Percentiles rank a stretch among this genome's conserved stretches.
phyloP scores from a whole-genome alignment of 2,888 invertebrate genomes.

The Idaea dimidiata region DNA sequence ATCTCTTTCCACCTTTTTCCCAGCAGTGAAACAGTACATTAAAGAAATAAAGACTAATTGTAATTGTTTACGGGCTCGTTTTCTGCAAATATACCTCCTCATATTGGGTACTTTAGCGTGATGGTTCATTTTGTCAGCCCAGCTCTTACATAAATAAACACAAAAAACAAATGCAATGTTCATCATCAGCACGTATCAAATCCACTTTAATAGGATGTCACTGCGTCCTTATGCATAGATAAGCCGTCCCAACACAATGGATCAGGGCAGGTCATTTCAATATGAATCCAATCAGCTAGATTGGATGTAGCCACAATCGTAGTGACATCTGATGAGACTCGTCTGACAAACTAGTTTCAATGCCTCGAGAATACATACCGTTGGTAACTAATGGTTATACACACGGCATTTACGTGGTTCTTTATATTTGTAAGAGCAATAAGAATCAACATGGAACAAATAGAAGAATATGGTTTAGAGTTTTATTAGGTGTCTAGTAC shows the following conservation, averaged over 20 bases:
- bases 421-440: background rate
- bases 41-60: no score
- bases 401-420: constrained; percentile 13
- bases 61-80: no score
- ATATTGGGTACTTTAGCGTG: no score
- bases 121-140: no score
- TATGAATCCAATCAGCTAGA: constrained; percentile 68
- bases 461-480: no score
- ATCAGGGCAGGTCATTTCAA: constrained; percentile 51
- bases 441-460: no score
- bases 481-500: no score
- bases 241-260: constrained; percentile 44
- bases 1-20: no score
- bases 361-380: constrained; percentile 48
- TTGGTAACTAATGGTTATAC: constrained; percentile 50
- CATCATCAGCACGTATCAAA: constrained; percentile 38
- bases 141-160: no score
- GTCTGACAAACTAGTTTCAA: constrained; percentile 33
- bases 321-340: constrained; percentile 25
- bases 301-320: constrained; percentile 42
- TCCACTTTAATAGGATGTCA: constrained; percentile 43
- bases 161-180: constrained; percentile 27
- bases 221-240: constrained; percentile 41
- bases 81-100: no score
- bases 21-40: no score